Percentiles rank a stretch among this genome's conserved stretches.
Conservation (phyloP, 2,797 vertebrate species). For the Arremon aurantiirostris region DNA sequence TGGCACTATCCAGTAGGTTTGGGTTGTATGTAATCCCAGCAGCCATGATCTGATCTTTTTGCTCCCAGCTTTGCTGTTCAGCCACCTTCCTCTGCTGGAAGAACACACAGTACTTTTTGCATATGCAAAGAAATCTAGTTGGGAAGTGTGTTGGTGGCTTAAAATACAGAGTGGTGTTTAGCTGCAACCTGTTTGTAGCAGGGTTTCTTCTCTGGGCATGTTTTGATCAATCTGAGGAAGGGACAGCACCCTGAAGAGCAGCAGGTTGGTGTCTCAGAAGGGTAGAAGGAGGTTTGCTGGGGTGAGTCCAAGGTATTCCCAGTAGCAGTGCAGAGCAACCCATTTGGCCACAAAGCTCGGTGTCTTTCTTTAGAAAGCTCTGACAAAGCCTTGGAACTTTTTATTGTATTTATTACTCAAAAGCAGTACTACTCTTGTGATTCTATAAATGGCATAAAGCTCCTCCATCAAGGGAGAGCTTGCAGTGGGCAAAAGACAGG, state of each 20-base stretch:
- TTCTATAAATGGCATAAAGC: neutral
- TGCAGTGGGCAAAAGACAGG: neutral
- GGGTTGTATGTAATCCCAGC: neutral
- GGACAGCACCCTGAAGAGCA: neutral
- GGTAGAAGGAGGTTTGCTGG: neutral
- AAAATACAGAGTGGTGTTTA: neutral
- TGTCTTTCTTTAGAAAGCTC: neutral
- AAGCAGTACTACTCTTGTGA: neutral
- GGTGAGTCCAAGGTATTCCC: neutral
- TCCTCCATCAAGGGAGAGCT: neutral
- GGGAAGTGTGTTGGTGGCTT: neutral
- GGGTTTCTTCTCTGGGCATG: neutral
- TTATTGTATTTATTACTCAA: neutral
- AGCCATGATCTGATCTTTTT: neutral
- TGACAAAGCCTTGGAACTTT: neutral
- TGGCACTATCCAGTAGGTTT: neutral
- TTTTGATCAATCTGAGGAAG: neutral
- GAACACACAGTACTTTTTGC: neutral
- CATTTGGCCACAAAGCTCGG: neutral
- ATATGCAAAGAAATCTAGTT: neutral
- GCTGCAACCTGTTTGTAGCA: rapidly evolving
- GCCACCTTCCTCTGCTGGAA: neutral
- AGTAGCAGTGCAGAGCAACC: neutral
- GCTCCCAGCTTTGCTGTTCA: neutral
- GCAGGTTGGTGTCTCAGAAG: neutral